These are phyloP conservation scores for Paratilapia polleni DNA, from an alignment of 2,113 vertebrate genomes.

Conservation along the genomic window DNA sequence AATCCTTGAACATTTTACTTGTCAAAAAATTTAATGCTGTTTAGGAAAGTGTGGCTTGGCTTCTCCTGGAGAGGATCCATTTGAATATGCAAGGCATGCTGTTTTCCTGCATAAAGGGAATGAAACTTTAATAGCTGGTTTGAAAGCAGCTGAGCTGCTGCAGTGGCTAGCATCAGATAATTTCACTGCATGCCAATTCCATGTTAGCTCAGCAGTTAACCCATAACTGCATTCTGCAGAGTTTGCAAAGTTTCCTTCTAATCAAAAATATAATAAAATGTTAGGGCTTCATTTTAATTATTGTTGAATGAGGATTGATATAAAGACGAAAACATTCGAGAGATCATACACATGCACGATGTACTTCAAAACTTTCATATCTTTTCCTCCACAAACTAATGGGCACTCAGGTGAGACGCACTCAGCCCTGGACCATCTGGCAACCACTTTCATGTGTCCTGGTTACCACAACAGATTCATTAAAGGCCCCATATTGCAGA, in stretches of 20 bases:
- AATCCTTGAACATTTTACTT: constrained; percentile 39
- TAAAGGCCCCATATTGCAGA: not conserved
- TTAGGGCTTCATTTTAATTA: constrained; percentile 35
- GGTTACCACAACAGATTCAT: constrained; percentile 46
- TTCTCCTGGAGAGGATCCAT: not conserved
- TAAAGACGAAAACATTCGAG: not conserved
- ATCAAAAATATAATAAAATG: constrained; percentile 39
- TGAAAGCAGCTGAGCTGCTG: constrained; percentile 36
- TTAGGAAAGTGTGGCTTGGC: constrained; percentile 4
- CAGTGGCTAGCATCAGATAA: constrained; percentile 20
- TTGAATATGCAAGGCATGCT: constrained; percentile 56
- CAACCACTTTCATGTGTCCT: constrained; percentile 32
- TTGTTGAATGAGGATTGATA: constrained; percentile 3
- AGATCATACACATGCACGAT: not conserved
- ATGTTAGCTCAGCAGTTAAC: constrained; percentile 10
- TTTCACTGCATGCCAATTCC: constrained; percentile 43
- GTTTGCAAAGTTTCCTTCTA: constrained; percentile 19
- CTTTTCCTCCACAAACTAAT: not conserved
- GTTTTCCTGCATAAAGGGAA: constrained; percentile 50
- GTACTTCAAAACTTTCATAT: not conserved
- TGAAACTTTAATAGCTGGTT: constrained; percentile 64
- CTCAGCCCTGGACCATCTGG: constrained; percentile 38
- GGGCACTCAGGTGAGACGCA: constrained; percentile 16
- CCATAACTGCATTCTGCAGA: constrained; percentile 19
- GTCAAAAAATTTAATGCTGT: constrained; percentile 39